Base-by-base conservation (phyloP, 2,797 vertebrate species). In the Cyclopterus lumpus region DNA sequence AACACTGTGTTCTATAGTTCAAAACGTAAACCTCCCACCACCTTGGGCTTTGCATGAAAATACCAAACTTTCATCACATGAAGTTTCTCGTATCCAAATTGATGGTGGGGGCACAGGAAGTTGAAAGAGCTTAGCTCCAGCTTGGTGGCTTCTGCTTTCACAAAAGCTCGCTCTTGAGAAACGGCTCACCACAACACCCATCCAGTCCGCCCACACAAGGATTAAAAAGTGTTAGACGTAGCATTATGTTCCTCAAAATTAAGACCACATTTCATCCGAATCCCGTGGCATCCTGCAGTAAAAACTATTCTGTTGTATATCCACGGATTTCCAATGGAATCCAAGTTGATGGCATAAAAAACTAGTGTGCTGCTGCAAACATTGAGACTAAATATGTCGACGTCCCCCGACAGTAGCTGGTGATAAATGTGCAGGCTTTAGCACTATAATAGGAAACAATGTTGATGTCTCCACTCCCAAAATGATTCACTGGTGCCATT, bases 231-330 rank as follows among this genome's bases (percentile, higher is more conserved):
- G 75, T 86, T 78, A 81, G 67, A 40, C 7, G 0, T 34, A 65
- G 79, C 65, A 85, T 82, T 81, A 80, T 83, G 71, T 91, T 85
- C 79, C 71, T 67, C 40, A 67, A 77, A 84, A 85, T 81, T 57
- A 87, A 74, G 61, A 78, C 64, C 73, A 78, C 66, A 74, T 74
- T 81, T 81, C 60, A 72, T 18, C 57, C 18, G 1, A 83, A 69
- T 85, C 74, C 70, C 10, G 2, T 53, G 28, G 38, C 18, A 67
- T 71, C 67, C 48, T 22, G 59, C 66, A 77, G 68, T 64, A 71
- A 73, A 72, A 83, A 77, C 34, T 5, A 38, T 54, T 62, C 16
- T 42, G 16, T 40, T 30, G 32, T 51, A 10, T 72, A 40, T 77
- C 49, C 55, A 67, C 26, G 1, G 20, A 73, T 79, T 81, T 79